phyloP scores from a whole-genome alignment of 2,888 invertebrate genomes.

The Macaria notata region DNA sequence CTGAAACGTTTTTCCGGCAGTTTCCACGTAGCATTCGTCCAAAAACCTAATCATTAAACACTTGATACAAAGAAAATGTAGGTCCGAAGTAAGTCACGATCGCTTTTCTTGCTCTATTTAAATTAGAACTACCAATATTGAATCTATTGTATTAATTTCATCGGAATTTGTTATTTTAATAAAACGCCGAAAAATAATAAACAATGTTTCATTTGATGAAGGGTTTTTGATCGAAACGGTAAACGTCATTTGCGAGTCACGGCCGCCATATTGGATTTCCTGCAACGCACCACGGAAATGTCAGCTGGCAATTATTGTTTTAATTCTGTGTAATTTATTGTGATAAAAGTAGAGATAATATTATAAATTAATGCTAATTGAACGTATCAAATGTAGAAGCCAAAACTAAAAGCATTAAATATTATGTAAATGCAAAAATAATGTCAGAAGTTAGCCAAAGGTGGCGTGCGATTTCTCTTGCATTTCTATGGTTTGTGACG shows the following conservation, averaged over 20 bases:
- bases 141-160: too few relatives aligned
- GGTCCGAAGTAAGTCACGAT: too few relatives aligned
- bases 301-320: conserved; percentile 77
- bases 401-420: conserved; percentile 43
- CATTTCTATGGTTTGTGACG: conserved; percentile 78
- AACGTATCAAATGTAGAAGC: conserved; percentile 40
- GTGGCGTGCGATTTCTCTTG: conserved; percentile 78
- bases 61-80: too few relatives aligned
- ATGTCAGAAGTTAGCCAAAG: conserved; percentile 70
- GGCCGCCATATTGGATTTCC: conserved; percentile 81
- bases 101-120: too few relatives aligned
- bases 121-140: too few relatives aligned
- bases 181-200: too few relatives aligned
- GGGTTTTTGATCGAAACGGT: conserved; percentile 46
- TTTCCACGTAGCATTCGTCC: conserved; percentile 14
- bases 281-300: conserved; percentile 81
- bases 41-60: conserved; percentile 14
- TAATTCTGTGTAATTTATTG: conserved; percentile 64
- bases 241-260: conserved; percentile 74
- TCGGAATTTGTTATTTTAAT: too few relatives aligned
- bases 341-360: conserved; percentile 54
- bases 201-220: conserved; percentile 10
- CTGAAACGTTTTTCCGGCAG: conserved; percentile 24
- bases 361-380: conserved; percentile 47
- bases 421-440: conserved; percentile 60